A percentile compares a stretch with the other conserved stretches of the same genome.
Conservation (phyloP, 2,888 invertebrate species). For the Graphium colonna region DNA sequence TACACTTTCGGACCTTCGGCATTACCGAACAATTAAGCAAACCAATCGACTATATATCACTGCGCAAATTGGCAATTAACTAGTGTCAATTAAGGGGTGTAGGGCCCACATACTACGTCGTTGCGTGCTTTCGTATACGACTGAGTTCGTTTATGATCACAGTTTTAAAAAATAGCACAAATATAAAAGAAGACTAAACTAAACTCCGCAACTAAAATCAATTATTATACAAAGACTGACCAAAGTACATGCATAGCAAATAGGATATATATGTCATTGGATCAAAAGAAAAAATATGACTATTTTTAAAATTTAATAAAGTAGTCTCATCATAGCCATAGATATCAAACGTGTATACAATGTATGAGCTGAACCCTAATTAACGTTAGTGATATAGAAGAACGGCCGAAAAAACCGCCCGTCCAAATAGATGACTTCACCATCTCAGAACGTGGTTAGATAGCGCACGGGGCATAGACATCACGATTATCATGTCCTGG, state of each 20-base stretch:
- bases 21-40: slow-evolving; percentile 44
- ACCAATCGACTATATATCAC: slow-evolving; percentile 55
- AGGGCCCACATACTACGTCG: slow-evolving; percentile 33
- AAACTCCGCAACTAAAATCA: no score
- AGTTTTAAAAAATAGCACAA: slow-evolving; percentile 40
- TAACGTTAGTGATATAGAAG: slow-evolving; percentile 35
- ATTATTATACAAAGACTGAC: no score
- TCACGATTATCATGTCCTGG: slow-evolving; percentile 65
- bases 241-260: no score
- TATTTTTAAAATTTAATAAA: no score
- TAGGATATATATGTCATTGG: no score
- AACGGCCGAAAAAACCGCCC: slow-evolving; percentile 53
- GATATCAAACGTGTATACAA: no score
- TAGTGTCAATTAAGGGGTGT: slow-evolving; percentile 52
- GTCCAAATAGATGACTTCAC: slow-evolving; percentile 61
- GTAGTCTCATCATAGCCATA: no score
- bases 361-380: slow-evolving; percentile 38
- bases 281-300: no score
- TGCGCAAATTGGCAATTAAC: slow-evolving; percentile 66
- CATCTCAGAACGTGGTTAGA: slow-evolving; percentile 33
- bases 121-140: slow-evolving; percentile 32
- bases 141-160: slow-evolving; percentile 30
- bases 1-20: slow-evolving; percentile 7
- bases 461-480: slow-evolving; percentile 58
- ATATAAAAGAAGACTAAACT: slow-evolving; percentile 53